These are phyloP conservation scores for Hydractinia symbiolongicarpus DNA, from an alignment of 30 jellyfish, hydroid and myxozoan species.

Conservation along the genomic window DNA sequence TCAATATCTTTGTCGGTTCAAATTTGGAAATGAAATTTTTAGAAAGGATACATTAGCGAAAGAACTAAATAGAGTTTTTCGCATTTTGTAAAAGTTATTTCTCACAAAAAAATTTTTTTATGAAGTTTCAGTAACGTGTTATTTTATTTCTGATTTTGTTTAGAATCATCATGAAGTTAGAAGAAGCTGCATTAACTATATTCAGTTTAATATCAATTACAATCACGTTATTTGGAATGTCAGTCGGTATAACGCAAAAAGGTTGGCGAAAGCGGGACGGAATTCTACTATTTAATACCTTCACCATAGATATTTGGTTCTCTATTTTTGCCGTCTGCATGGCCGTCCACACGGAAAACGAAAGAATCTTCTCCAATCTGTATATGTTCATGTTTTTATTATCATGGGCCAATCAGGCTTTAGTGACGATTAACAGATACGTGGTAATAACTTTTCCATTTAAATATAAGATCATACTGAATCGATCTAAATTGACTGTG, in stretches of 20 bases:
- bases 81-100: background rate
- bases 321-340: background rate
- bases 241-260: conserved; percentile 3
- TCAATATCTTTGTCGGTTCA: background rate
- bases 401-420: conserved; percentile 13
- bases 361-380: background rate
- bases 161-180: background rate
- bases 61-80: too few relatives aligned
- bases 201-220: background rate
- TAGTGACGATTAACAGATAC: conserved; percentile 5
- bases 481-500: background rate
- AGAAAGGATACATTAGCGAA: background rate
- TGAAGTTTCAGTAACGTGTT: background rate
- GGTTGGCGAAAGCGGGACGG: conserved; percentile 16
- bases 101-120: background rate
- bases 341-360: background rate
- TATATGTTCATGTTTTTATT: background rate
- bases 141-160: background rate
- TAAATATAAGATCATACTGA: background rate
- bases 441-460: conserved; percentile 17
- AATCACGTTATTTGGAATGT: conserved; percentile 3
- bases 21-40: background rate
- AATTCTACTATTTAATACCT: conserved; percentile 12
- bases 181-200: background rate
- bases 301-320: background rate